phyloP scores from a whole-genome alignment of 2,888 invertebrate species.

The Biston stratarius region DNA sequence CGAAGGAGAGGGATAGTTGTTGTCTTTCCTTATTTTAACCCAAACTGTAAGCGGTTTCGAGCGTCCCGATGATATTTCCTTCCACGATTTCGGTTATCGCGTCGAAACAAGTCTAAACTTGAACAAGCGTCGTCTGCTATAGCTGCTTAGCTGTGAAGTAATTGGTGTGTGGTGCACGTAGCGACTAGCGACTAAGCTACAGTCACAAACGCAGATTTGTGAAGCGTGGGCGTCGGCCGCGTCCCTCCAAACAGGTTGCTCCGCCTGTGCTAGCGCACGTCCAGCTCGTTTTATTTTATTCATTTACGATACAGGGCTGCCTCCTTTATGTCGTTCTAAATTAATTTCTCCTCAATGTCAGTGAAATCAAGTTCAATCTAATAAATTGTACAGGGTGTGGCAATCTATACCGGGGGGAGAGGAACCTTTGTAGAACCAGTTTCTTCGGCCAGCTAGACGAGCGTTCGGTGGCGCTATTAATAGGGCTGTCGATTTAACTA shows the following conservation, averaged over 20 bases:
- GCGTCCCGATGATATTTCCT: conserved; percentile 34
- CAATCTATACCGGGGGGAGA: conserved; percentile 11
- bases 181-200: conserved; percentile 55
- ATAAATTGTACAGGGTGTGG: conserved; percentile 32
- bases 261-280: conserved; percentile 71
- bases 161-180: conserved; percentile 50
- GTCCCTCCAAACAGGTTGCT: conserved; percentile 80
- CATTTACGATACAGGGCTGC: conserved; percentile 71
- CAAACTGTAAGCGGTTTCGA: conserved; percentile 15
- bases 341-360: conserved; percentile 27
- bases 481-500: conserved; percentile 39
- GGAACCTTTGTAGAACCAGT: conserved; percentile 34
- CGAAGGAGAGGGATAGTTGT: conserved; percentile 37
- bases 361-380: conserved; percentile 30
- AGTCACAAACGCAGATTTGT: conserved; percentile 78
- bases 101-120: conserved; percentile 73
- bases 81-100: conserved; percentile 25
- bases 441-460: conserved; percentile 26
- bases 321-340: conserved; percentile 44
- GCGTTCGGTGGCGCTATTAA: conserved; percentile 27
- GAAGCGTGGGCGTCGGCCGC: conserved; percentile 75
- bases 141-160: conserved; percentile 30
- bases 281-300: conserved; percentile 73
- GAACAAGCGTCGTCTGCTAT: conserved; percentile 52
- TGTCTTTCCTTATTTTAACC: conserved; percentile 16